A percentile compares a stretch with the other conserved stretches of the same genome.
Conservation (phyloP, 2,888 invertebrate species). For the Chaetogeoica ovagalla region DNA sequence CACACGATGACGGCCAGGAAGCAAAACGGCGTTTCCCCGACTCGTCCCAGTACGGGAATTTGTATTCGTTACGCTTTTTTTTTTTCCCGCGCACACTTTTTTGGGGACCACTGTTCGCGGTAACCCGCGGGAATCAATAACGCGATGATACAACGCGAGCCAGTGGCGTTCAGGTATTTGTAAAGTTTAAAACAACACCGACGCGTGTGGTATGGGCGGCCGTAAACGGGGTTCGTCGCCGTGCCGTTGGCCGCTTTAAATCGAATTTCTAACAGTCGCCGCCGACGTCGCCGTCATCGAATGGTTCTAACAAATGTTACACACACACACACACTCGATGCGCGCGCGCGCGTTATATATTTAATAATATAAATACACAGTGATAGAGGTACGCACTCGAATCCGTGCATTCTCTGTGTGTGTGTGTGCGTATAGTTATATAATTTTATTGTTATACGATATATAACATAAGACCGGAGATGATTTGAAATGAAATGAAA, state of each 20-base stretch:
- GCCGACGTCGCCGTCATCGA: not conserved
- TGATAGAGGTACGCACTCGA: not conserved
- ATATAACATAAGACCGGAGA: not conserved
- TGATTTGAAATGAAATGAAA: slow-evolving; percentile 7
- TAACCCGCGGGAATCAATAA: slow-evolving; percentile 19
- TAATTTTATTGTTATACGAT: slow-evolving; percentile 12
- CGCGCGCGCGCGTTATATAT: not conserved
- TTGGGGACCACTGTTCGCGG: slow-evolving; percentile 16
- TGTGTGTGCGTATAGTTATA: not conserved
- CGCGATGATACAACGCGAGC: not conserved
- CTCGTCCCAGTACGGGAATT: too few relatives aligned
- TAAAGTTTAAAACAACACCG: slow-evolving; percentile 40
- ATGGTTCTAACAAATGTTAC: slow-evolving; percentile 21
- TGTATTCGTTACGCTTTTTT: too few relatives aligned
- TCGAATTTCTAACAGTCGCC: slow-evolving; percentile 33
- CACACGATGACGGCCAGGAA: too few relatives aligned
- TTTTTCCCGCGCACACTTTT: not conserved
- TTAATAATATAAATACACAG: not conserved
- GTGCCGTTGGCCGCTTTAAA: slow-evolving; percentile 28
- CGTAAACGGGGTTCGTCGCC: slow-evolving; percentile 10
- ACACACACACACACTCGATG: not conserved
- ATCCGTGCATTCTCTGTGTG: not conserved
- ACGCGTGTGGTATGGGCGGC: not conserved
- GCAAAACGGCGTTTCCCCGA: too few relatives aligned
- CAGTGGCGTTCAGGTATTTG: slow-evolving; percentile 9